Evolutionary conservation across 1,140 invertebrate species (phyloP), one percentile per base, ranked within the genome.

Genomic region (Drosophila navojoa): DNA sequence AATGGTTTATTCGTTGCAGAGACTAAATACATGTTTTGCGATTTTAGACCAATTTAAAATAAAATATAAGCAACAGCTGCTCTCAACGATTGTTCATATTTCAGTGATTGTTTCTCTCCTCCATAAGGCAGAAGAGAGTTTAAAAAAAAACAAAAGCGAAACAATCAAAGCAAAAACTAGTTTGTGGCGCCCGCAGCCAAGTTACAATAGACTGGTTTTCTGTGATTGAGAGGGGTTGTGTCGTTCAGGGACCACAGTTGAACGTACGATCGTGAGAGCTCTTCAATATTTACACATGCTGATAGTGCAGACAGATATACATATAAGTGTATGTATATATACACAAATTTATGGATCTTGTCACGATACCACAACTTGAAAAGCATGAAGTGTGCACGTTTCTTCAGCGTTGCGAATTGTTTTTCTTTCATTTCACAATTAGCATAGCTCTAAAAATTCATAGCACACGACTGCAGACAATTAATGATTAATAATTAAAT

Each of bases 201-300:
- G 58, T 79, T 73, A 71, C 69, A 76, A 40, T 68, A 59, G 81
- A 86, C 82, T 64, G 79, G 84, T 86, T 86, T 47, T 45, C 35
- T 22, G 27, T 22, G 27, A 10, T 52, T 44, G 58, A 35, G 15
- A 27, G 45, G 22, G 50, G 16, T 38, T 59, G 49, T 45, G 47
- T 44, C 57, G 77, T 40, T 78, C 63, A 69, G 32, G 61, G 82
- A 61, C 61, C 29, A 44, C 53, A 63, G 81, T 86, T 86, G 81
- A 81, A 86, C 77, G 71, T 63, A 81, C 82, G 78, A 27, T 67
- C 53, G 35, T 47, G 38, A 52, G 29, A 49, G 49, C 52, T 5
- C 1, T 71, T 49, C 15, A 57, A 57, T 77, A 55, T 79, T 79
- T 73, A 64, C 73, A 64, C 50, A 61, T 25, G 73, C 70, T 45